Conservation (phyloP, 2,888 invertebrate species). For the Mantis religiosa region DNA sequence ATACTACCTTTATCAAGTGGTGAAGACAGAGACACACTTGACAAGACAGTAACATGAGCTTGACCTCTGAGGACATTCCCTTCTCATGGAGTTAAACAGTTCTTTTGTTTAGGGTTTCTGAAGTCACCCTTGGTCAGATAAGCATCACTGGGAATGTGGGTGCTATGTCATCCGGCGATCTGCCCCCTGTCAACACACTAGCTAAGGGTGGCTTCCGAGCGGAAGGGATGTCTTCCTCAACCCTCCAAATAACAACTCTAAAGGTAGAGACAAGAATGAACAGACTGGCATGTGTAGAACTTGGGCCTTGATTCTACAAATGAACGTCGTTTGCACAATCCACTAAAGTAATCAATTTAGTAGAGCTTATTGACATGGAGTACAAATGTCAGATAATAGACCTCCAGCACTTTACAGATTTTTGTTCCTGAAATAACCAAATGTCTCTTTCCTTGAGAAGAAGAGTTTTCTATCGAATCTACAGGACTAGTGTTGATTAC, state of each 20-base stretch:
- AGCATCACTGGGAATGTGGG: not conserved
- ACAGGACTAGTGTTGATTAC: too few relatives aligned
- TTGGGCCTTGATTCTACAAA: too few relatives aligned
- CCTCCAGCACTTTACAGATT: too few relatives aligned
- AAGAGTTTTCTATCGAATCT: too few relatives aligned
- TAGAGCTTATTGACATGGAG: too few relatives aligned
- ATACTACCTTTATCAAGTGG: too few relatives aligned
- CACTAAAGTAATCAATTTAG: too few relatives aligned
- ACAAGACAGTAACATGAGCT: not conserved
- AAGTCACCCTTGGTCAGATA: not conserved
- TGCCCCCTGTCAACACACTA: not conserved
- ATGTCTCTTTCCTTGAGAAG: too few relatives aligned
- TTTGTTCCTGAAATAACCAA: too few relatives aligned
- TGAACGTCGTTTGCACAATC: too few relatives aligned
- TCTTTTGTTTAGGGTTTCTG: not conserved
- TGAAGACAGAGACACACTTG: not conserved
- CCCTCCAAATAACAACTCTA: not conserved
- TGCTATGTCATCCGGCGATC: not conserved
- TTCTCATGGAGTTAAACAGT: not conserved
- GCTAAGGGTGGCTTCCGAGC: not conserved
- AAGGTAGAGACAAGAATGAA: not conserved
- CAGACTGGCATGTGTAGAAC: too few relatives aligned
- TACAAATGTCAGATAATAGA: too few relatives aligned
- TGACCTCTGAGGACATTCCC: not conserved
- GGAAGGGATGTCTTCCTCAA: not conserved